phyloP scores from a whole-genome alignment of 2,888 invertebrate species.

The Thera britannica region DNA sequence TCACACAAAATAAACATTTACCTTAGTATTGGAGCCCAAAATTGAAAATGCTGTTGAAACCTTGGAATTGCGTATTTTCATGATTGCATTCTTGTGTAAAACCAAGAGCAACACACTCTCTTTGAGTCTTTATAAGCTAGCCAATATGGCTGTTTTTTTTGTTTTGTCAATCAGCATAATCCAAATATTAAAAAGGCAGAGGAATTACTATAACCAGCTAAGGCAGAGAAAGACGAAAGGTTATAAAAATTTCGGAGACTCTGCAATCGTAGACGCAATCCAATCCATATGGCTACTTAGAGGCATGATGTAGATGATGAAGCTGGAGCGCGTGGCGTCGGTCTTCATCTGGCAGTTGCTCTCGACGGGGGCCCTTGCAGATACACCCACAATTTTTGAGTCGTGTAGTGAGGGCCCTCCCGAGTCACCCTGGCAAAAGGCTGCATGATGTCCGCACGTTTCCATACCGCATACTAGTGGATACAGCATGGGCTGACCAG shows the following conservation, averaged over 20 bases:
- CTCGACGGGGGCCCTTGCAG: neutral
- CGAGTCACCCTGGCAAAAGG: neutral
- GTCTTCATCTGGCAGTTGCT: neutral
- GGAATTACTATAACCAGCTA: too few relatives aligned
- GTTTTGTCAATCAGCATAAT: too few relatives aligned
- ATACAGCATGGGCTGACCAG: neutral
- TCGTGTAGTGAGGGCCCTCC: neutral
- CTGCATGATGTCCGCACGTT: neutral
- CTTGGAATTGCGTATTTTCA: too few relatives aligned
- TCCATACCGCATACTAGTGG: constrained; percentile 3
- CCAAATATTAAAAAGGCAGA: too few relatives aligned
- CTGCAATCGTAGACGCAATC: neutral
- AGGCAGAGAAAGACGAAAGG: neutral
- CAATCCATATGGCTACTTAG: constrained; percentile 5
- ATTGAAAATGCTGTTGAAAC: too few relatives aligned
- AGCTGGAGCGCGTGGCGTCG: neutral
- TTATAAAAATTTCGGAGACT: constrained; percentile 1
- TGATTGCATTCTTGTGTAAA: too few relatives aligned
- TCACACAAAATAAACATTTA: too few relatives aligned
- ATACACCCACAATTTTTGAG: neutral
- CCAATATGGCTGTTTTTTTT: too few relatives aligned
- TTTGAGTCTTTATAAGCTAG: too few relatives aligned
- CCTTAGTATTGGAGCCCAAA: too few relatives aligned
- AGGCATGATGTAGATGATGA: neutral
- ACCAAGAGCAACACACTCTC: too few relatives aligned